These are phyloP conservation scores for Coremacera marginata DNA, from an alignment of 2,888 invertebrate genomes.

Conservation along the genomic window DNA sequence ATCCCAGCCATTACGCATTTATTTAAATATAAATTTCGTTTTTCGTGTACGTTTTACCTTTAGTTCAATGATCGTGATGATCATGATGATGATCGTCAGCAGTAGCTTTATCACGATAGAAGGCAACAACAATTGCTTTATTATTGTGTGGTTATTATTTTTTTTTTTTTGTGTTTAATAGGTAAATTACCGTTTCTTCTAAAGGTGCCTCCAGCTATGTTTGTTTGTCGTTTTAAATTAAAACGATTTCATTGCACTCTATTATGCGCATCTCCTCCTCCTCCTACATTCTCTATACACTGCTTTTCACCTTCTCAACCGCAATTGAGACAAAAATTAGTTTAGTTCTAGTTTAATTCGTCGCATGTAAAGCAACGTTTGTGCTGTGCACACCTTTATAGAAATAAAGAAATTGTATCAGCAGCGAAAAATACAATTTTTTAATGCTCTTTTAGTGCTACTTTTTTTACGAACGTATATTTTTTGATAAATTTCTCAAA, in stretches of 20 bases:
- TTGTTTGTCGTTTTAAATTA: neutral
- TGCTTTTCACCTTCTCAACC: neutral
- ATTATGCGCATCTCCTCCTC: neutral
- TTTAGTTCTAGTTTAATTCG: neutral
- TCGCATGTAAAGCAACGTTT: neutral
- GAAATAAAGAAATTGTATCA: neutral
- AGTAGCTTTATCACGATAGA: neutral
- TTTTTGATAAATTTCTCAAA: neutral
- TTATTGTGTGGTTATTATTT: neutral
- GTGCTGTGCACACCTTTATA: conserved; percentile 21
- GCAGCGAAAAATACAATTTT: neutral
- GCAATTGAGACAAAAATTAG: neutral
- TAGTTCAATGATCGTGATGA: neutral
- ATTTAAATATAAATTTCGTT: conserved; percentile 3
- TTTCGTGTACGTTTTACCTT: conserved; percentile 2
- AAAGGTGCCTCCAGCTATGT: conserved; percentile 12
- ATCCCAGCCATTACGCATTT: neutral
- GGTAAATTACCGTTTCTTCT: neutral
- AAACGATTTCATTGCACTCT: no score
- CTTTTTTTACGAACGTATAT: neutral
- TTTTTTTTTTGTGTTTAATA: neutral
- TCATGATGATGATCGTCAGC: neutral
- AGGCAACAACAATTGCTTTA: neutral
- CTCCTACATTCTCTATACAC: neutral
- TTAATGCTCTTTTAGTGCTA: neutral